These are phyloP conservation scores for Anas bernieri DNA, from an alignment of 2,797 vertebrate genomes.

Conservation along the genomic window DNA sequence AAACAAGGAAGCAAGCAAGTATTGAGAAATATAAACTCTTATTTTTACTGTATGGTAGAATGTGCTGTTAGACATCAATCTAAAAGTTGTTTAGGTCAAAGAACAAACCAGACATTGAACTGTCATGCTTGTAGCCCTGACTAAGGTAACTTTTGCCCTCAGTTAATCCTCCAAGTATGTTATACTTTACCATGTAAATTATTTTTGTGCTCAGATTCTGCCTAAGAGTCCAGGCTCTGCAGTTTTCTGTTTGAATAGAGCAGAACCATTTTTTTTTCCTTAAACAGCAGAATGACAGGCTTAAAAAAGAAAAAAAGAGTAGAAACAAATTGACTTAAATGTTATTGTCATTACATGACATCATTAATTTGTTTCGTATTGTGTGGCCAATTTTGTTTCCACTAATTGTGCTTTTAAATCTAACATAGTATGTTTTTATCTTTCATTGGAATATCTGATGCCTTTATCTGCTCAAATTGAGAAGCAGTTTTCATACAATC, in stretches of 20 bases:
- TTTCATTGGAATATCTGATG: background rate
- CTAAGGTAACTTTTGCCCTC: slow-evolving; percentile 13
- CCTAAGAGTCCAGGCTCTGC: background rate
- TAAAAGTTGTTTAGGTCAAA: background rate
- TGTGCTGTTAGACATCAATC: slow-evolving; percentile 28
- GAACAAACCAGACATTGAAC: slow-evolving; percentile 31
- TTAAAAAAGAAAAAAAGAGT: background rate
- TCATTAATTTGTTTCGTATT: background rate
- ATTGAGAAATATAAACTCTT: slow-evolving; percentile 45
- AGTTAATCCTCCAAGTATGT: background rate
- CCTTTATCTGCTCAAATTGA: background rate
- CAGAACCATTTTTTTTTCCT: background rate
- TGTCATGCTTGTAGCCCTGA: background rate
- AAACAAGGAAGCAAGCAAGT: slow-evolving; percentile 43
- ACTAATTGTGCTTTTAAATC: background rate
- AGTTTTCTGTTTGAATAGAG: background rate
- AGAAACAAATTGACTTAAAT: background rate
- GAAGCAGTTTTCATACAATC: background rate
- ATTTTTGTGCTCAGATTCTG: background rate
- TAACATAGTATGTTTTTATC: background rate
- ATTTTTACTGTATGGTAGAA: slow-evolving; percentile 19
- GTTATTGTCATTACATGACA: background rate
- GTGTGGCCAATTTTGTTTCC: background rate
- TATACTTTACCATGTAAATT: slow-evolving; percentile 7
- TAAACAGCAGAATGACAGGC: background rate